Evolutionary conservation across 2,113 vertebrate genomes (phyloP), one percentile per base, ranked within the genome.

Genomic region (Bos javanicus): DNA sequence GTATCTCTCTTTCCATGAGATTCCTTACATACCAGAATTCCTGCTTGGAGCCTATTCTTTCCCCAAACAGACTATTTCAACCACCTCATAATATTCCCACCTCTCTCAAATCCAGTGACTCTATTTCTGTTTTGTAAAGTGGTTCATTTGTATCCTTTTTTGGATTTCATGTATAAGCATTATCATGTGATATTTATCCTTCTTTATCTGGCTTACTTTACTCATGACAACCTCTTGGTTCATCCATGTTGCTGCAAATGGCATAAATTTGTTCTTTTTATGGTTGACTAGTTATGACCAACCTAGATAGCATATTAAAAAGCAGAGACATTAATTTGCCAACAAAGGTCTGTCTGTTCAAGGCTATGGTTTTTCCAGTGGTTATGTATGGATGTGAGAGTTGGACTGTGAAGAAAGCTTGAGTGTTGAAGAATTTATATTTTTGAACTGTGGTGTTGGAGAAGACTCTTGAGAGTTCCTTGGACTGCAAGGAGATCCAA

Each of bases 351-450:
- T 2, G 0, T 62, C 59, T 62, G 15, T 28, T 62, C 28, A 62
- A 62, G 59, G 28, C 59, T 62, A 15, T 60, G 59, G 28, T 62
- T 30, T 62, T 62, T 30, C 59, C 59, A 30, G 26, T 62, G 28
- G 59, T 62, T 12, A 62, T 60, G 28, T 60, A 60, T 60, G 26
- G 26, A 60, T 60, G 59, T 60, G 59, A 60, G 2, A 6, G 26
- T 60, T 60, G 59, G 26, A 60, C 26, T 28, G 5, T 60, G 59
- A 60, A 60, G 59, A 60, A 60, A 28, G 59, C 12, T 60, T 5
- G 59, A 60, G 59, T 0, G 1, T 26, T 0, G 1, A 60, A 60
- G 26, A 60, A 60, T 3, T 30, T 12, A 30, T 60, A 26, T 12
- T 60, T 60, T 60, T 28, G 26, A 60, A 60, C 12, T 60, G 26